phyloP scores from a whole-genome alignment of 2,888 invertebrate genomes.

The Brachypalpus laphriformis region DNA sequence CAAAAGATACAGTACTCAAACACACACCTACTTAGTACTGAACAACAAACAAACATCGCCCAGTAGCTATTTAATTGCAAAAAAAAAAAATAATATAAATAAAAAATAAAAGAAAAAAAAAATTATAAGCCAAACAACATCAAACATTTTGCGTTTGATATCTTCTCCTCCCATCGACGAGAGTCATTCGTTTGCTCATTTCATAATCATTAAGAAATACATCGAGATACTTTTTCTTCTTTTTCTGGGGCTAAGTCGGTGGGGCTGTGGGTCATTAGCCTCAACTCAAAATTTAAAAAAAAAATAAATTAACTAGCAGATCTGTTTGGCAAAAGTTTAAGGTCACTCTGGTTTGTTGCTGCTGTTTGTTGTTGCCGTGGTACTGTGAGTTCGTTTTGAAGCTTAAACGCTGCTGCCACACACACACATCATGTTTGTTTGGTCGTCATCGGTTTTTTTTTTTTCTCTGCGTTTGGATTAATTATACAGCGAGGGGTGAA shows the following conservation, averaged over 20 bases:
- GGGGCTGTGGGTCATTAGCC: conserved; percentile 49
- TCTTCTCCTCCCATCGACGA: not conserved
- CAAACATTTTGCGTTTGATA: conserved; percentile 3
- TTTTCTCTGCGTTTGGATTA: conserved; percentile 18
- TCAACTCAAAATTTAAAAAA: not conserved
- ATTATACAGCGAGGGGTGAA: conserved; percentile 14
- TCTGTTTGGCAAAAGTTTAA: conserved; percentile 69
- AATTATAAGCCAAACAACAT: conserved; percentile 2
- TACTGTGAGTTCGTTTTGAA: conserved; percentile 15
- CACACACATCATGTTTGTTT: conserved; percentile 3
- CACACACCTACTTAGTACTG: not conserved
- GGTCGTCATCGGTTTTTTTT: not conserved
- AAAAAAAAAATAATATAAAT: too few species aligned
- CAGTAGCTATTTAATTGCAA: conserved; percentile 23
- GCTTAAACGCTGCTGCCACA: not conserved
- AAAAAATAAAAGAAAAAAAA: not conserved
- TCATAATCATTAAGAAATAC: conserved; percentile 30
- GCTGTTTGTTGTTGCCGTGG: not conserved
- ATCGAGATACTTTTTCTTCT: conserved; percentile 14
- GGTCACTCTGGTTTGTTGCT: conserved; percentile 41
- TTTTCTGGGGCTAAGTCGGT: not conserved
- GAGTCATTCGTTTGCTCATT: conserved; percentile 15
- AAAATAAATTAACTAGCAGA: conserved; percentile 25
- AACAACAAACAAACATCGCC: conserved; percentile 12
- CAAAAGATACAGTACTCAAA: not conserved